phyloP scores from a whole-genome alignment of 92 coral and sea anemone genomes.

The Anthopleura xanthogrammica region DNA sequence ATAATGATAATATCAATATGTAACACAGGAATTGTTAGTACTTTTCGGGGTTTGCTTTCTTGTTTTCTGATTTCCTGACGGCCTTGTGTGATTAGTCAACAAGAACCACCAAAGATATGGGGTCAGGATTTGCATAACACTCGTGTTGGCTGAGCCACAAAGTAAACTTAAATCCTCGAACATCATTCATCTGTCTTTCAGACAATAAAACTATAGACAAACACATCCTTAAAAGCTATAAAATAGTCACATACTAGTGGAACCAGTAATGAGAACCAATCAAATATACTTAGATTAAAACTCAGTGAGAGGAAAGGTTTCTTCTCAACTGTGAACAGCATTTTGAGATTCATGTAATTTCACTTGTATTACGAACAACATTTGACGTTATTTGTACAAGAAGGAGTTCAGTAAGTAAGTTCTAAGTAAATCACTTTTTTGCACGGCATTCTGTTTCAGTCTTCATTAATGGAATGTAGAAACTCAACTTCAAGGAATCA shows the following conservation, averaged over 20 bases:
- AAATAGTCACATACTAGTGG: not conserved
- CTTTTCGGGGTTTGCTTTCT: not conserved
- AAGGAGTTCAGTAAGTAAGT: too few species aligned
- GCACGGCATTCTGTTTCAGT: too few species aligned
- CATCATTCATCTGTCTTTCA: not conserved
- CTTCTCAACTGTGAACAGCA: too few species aligned
- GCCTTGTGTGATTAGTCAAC: not conserved
- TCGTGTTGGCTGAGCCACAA: not conserved
- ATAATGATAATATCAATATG: too few species aligned
- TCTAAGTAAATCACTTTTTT: too few species aligned
- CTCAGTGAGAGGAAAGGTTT: too few species aligned
- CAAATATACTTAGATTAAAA: too few species aligned
- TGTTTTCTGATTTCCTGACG: not conserved
- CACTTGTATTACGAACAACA: too few species aligned
- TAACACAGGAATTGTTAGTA: not conserved
- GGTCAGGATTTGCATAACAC: not conserved
- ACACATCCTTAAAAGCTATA: not conserved
- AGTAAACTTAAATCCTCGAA: not conserved
- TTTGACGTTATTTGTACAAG: not conserved
- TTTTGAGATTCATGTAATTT: too few species aligned
- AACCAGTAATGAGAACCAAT: not conserved
- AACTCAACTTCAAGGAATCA: not conserved
- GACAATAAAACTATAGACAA: not conserved
- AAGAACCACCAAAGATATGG: not conserved
- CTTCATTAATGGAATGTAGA: not conserved